Percentiles rank a stretch among this genome's conserved stretches.
Evolutionary conservation across 2,113 vertebrate genomes (phyloP).

Genomic region (Riparia riparia): DNA sequence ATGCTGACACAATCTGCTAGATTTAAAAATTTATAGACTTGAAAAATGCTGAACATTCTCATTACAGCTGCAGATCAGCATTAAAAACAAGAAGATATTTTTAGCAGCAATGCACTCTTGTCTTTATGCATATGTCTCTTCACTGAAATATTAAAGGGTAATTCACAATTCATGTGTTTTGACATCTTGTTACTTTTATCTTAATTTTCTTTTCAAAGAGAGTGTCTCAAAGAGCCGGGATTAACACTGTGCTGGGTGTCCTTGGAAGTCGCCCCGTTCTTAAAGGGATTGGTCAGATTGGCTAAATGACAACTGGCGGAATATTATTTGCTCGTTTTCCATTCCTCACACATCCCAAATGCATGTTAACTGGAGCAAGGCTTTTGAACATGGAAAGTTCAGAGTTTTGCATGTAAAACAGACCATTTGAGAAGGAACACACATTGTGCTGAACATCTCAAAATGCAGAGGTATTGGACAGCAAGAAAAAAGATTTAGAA

Average conservation of each 20-base stretch:
- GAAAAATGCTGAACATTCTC: constrained; percentile 12
- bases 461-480: not conserved
- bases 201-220: constrained; percentile 24
- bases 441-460: not conserved
- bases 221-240: not conserved
- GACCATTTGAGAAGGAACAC: not conserved
- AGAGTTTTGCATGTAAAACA: not conserved
- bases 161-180: constrained; percentile 25
- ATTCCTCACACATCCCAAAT: not conserved
- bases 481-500: not conserved
- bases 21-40: not conserved
- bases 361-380: not conserved
- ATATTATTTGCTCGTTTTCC: not conserved
- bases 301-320: not conserved
- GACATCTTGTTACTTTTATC: constrained; percentile 23
- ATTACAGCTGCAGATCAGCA: constrained; percentile 12
- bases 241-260: not conserved
- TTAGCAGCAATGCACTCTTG: constrained; percentile 2
- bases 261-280: not conserved
- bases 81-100: constrained; percentile 37
- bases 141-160: constrained; percentile 33
- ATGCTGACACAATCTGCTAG: not conserved
- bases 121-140: constrained; percentile 20
- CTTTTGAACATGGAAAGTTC: not conserved
- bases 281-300: not conserved